A percentile compares a stretch with the other conserved stretches of the same genome.
These are phyloP conservation scores for Chironomus tepperi DNA, from an alignment of 1,140 invertebrate genomes.

Conservation along the genomic window DNA sequence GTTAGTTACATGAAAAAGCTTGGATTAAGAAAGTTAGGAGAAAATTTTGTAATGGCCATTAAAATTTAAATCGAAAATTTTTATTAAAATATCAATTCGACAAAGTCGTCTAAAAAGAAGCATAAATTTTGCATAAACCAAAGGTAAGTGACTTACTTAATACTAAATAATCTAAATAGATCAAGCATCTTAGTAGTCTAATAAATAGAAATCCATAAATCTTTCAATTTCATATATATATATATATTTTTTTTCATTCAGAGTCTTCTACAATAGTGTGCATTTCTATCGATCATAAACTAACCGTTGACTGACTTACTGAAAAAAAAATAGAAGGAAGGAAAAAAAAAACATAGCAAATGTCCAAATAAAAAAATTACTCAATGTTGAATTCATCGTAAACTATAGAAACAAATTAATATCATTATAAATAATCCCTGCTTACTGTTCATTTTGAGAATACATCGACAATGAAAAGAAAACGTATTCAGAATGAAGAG, in stretches of 20 bases:
- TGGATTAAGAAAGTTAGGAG: not conserved
- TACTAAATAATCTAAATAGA: too few relatives aligned
- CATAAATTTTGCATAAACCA: not conserved
- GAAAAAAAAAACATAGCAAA: not conserved
- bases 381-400: not conserved
- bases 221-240: not conserved
- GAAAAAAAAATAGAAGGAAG: not conserved
- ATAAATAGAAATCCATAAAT: not conserved
- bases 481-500: not conserved
- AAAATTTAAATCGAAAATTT: not conserved
- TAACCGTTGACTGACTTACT: not conserved
- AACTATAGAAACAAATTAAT: too few relatives aligned
- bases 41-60: not conserved
- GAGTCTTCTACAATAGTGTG: not conserved
- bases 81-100: not conserved
- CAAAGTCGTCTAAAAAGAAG: not conserved
- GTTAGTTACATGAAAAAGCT: not conserved
- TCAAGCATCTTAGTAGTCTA: too few relatives aligned
- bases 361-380: not conserved
- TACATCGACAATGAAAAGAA: slow-evolving; percentile 9
- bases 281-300: slow-evolving; percentile 8
- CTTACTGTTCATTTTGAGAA: not conserved
- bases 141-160: not conserved
- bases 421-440: not conserved
- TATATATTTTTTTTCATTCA: not conserved